phyloP scores from a whole-genome alignment of 2,888 invertebrate species.

The Macrophya annulata region DNA sequence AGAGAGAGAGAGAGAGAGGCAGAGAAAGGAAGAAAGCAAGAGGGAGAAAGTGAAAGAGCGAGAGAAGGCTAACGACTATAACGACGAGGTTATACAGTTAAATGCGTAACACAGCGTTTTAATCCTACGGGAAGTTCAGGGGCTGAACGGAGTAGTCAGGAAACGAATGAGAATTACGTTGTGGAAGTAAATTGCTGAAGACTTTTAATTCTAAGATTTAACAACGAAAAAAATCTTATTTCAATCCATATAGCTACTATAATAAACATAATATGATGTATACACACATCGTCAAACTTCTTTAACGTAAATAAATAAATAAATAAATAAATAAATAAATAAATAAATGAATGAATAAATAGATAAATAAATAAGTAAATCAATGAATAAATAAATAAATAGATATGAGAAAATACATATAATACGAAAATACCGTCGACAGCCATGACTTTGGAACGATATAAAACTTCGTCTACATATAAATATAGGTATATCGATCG shows the following conservation, averaged over 20 bases:
- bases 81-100: slow-evolving; percentile 38
- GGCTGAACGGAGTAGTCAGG: neutral
- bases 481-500: slow-evolving; percentile 29
- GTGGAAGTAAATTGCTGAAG: neutral
- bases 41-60: slow-evolving; percentile 46
- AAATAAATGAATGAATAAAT: neutral
- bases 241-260: neutral
- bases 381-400: neutral
- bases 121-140: slow-evolving; percentile 18
- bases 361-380: neutral
- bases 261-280: neutral
- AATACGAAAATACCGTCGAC: neutral
- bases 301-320: no score
- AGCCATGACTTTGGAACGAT: neutral
- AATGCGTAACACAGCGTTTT: slow-evolving; percentile 41
- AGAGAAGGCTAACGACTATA: slow-evolving; percentile 50
- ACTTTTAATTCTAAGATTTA: neutral
- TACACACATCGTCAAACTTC: neutral
- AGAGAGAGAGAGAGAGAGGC: slow-evolving; percentile 24
- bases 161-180: neutral
- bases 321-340: neutral
- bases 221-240: neutral
- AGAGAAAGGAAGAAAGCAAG: slow-evolving; percentile 55
- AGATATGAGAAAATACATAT: neutral
- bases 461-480: slow-evolving; percentile 6